Evolutionary conservation across 2,888 invertebrate genomes (phyloP), one percentile per base, ranked within the genome.

Genomic region (Rhaphigaster nebulosa): DNA sequence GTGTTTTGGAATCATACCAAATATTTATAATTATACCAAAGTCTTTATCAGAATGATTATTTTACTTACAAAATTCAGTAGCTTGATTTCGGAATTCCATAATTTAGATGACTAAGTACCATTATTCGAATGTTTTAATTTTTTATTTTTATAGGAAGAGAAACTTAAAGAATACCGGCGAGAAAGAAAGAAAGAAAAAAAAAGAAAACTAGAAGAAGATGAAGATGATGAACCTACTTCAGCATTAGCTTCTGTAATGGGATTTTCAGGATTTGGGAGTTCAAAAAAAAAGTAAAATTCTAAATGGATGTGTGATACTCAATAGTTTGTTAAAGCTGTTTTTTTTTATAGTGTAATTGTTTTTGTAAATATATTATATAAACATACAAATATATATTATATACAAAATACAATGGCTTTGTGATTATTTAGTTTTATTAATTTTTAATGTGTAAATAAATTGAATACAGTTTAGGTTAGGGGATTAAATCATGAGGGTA

Each of bases 221-320:
- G 94, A 95, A 23, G 95, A 95, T 0, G 94, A 95, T n/a, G 94
- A 94, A 52, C 92, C 92, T 10, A 94, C 94, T 1, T 93, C 93
- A 0, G 98, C 98, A 93, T 95, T 99, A 93, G 97, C 98, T 29
- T 96, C 97, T 92, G 96, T 99, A 92, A 99, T 99, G 99, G 99
- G 99, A 18, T 99, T 99, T 94, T 97, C 97, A 15, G 98, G 98
- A 0, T 99, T 99, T 94, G 98, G 98, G 15, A 96, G 96, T 8
- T 95, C 97, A 12, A 98, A 97, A 93, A 97, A 97, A 94, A 96
- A 95, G 70, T 89, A 38, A 89, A 41, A 34, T 88, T 34, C 0
- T 54, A 13, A 76, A 18, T 38, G 23, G 23, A 76, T 23, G 38
- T 76, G 45, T 84, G 45, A 41, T 45, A 45, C 45, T 13, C 13